Base-by-base conservation (phyloP, 64 coral and sea anemone genomes). In the Pocillopora verrucosa region DNA sequence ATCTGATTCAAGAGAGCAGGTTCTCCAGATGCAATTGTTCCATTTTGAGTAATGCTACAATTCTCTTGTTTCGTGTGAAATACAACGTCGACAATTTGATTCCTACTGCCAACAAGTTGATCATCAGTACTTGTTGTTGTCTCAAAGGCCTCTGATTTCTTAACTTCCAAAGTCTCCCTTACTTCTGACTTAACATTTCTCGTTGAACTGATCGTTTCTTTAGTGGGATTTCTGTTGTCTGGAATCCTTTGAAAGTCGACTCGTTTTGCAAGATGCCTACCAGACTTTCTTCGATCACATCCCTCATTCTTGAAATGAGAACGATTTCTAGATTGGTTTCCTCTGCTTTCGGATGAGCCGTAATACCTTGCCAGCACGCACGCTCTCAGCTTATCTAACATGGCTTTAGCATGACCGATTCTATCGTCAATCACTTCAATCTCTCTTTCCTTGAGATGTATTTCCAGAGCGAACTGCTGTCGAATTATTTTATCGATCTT, bases 291-390 rank as follows among this genome's bases (percentile, higher is more conserved):
- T 11, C 63, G 19, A 72, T 85, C 65, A 30, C 20, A 20, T 1
- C 36, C 25, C 11, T 62, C 79, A 58, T 25, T 25, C 60, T 37
- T 85, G 17, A 51, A 51, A 51, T 51, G 7, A 4, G 41, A 51
- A 3, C 2, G 63, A 57, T 70, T 30, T 24, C 19, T 56, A 13
- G 59, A 36, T 22, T 41, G 37, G 72, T 38, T 51, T 84, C 82
- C 63, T 85, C 41, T 85, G 36, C 56, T 37, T 11, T 85, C 86
- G 1, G 90, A 90, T 3, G 92, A 88, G 17, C 97, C 97, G 89
- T 99, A 99, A n/a, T 99, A 99, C 58, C 90, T 95, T 22, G 97
- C 97, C 30, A 99, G 76, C 60, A 99, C 87, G 65, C 97, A 99
- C 62, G 97, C 94, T 75, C 97, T 77, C 19, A 99, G 88, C 74